Evolutionary conservation across 2,797 vertebrate species (phyloP).

Genomic region (Anolis apletophallus): DNA sequence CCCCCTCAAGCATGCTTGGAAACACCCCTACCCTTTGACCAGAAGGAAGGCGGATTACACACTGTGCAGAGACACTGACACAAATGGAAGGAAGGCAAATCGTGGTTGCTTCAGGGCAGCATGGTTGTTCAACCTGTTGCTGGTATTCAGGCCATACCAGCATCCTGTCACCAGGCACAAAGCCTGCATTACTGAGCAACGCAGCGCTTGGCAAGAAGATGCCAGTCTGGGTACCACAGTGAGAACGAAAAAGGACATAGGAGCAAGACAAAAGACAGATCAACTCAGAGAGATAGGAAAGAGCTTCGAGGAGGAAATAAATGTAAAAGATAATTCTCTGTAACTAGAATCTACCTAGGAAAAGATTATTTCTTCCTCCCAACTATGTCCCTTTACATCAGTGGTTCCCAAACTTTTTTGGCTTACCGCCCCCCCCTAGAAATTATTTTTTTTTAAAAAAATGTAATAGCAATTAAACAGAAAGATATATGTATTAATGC

Average conservation of each 20-base stretch:
- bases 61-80: neutral
- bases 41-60: neutral
- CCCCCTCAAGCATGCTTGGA: constrained; percentile 11
- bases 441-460: too few species aligned
- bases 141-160: neutral
- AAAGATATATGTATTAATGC: too few species aligned
- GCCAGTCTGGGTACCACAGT: neutral
- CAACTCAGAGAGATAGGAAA: neutral
- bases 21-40: neutral
- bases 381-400: too few species aligned
- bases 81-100: neutral
- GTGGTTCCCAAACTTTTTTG: too few species aligned
- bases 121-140: neutral
- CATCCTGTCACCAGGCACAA: neutral
- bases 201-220: neutral
- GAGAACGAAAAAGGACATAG: neutral
- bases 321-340: neutral
- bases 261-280: neutral
- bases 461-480: too few species aligned
- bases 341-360: neutral
- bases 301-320: neutral
- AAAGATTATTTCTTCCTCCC: neutral
- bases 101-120: neutral
- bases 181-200: neutral
- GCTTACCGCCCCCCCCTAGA: too few species aligned